phyloP scores from a whole-genome alignment of 2,113 vertebrate species.

The Eulacestoma nigropectus region DNA sequence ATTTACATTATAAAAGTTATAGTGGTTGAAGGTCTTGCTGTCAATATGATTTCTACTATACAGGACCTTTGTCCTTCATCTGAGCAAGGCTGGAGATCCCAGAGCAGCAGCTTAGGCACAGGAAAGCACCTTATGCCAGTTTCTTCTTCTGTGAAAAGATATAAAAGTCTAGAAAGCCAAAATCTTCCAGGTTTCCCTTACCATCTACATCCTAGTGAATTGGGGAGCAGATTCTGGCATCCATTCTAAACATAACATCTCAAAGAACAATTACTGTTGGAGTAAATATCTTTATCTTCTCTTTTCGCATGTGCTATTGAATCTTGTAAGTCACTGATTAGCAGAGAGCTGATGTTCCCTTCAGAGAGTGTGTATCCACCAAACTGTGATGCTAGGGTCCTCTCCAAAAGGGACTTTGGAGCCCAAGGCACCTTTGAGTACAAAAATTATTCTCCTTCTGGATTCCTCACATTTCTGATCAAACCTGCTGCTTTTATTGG shows the following conservation, averaged over 20 bases:
- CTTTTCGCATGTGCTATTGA: not conserved
- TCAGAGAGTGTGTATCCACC: not conserved
- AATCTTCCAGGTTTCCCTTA: not conserved
- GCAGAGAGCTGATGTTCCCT: not conserved
- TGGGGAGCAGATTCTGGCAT: not conserved
- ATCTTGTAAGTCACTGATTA: not conserved
- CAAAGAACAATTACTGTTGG: not conserved
- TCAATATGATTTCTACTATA: not conserved
- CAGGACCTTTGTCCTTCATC: not conserved
- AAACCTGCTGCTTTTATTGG: not conserved
- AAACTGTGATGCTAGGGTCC: not conserved
- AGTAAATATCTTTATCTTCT: not conserved
- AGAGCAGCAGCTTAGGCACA: not conserved
- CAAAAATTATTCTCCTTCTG: not conserved
- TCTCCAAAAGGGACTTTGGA: not conserved
- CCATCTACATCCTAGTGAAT: not conserved
- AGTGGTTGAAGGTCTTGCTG: not conserved
- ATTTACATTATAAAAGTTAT: not conserved
- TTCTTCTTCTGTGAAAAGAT: not conserved
- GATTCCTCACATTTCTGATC: not conserved
- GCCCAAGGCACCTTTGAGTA: not conserved
- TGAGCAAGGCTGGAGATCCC: not conserved
- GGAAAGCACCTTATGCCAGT: not conserved
- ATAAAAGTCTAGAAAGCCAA: not conserved
- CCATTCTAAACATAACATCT: not conserved